Percentiles rank a stretch among this genome's conserved stretches.
Conservation (phyloP, 37 sponge, comb jelly and placozoan species). For the Halichondria panicea region DNA sequence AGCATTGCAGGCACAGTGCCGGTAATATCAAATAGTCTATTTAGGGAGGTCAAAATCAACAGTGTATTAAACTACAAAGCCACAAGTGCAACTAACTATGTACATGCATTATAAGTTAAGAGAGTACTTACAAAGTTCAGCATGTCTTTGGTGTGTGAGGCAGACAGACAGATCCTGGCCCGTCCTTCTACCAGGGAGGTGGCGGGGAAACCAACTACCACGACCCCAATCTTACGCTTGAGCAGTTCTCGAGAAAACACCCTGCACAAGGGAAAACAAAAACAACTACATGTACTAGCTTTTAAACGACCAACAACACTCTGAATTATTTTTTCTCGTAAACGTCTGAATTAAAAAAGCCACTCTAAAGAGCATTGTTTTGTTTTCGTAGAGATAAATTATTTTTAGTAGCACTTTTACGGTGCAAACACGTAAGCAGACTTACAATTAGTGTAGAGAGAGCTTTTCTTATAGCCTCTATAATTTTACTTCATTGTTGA, state of each 20-base stretch:
- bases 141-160: conserved; percentile 94
- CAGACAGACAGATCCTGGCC: conserved; percentile 91
- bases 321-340: too few species aligned
- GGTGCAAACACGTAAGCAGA: background rate
- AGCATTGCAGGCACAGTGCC: too few species aligned
- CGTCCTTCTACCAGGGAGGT: conserved; percentile 83
- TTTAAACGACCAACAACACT: too few species aligned
- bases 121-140: background rate
- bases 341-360: too few species aligned
- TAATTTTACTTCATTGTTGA: too few species aligned
- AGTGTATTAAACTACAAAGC: background rate
- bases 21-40: too few species aligned
- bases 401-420: too few species aligned
- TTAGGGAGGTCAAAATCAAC: background rate
- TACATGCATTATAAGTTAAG: background rate
- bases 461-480: too few species aligned
- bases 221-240: conserved; percentile 82
- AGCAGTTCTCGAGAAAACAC: conserved; percentile 67
- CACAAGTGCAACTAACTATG: too few species aligned
- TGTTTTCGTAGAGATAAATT: background rate
- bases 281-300: too few species aligned
- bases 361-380: too few species aligned
- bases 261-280: conserved; percentile 10
- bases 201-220: conserved; percentile 97
- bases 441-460: too few species aligned